phyloP scores from a whole-genome alignment of 2,888 invertebrate genomes.

The Pelosia muscerda region DNA sequence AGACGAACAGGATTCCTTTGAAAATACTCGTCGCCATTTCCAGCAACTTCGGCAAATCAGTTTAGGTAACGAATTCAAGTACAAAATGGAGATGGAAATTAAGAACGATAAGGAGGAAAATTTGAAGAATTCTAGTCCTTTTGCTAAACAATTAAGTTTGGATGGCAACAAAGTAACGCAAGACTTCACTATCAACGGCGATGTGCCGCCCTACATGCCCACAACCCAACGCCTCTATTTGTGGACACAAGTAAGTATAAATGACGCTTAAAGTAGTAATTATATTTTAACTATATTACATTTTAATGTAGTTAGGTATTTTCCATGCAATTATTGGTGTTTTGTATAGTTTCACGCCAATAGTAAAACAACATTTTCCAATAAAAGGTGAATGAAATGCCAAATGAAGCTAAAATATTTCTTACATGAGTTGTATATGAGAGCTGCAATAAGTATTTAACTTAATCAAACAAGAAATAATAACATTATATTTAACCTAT shows the following conservation, averaged over 20 bases:
- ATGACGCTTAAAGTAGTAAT: neutral
- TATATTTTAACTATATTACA: neutral
- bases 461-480: conserved; percentile 12
- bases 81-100: conserved; percentile 89
- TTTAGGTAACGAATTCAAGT: conserved; percentile 88
- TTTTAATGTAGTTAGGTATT: neutral
- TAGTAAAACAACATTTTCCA: conserved; percentile 27
- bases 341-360: conserved; percentile 27
- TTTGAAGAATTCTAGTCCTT: conserved; percentile 87
- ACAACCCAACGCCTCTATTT: conserved; percentile 85
- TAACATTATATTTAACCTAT: conserved; percentile 26
- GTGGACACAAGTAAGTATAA: conserved; percentile 77
- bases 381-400: conserved; percentile 29
- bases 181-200: conserved; percentile 78
- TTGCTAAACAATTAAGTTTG: conserved; percentile 87
- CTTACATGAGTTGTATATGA: conserved; percentile 32
- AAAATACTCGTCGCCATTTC: conserved; percentile 87
- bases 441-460: conserved; percentile 2
- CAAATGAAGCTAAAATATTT: conserved; percentile 32
- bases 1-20: conserved; percentile 85
- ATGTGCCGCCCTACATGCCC: conserved; percentile 78
- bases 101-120: conserved; percentile 88
- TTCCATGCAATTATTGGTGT: no score
- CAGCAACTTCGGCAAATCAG: conserved; percentile 88
- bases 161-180: conserved; percentile 87